Base-by-base conservation (phyloP, 2,113 vertebrate species). In the Sphyrna mokarran region DNA sequence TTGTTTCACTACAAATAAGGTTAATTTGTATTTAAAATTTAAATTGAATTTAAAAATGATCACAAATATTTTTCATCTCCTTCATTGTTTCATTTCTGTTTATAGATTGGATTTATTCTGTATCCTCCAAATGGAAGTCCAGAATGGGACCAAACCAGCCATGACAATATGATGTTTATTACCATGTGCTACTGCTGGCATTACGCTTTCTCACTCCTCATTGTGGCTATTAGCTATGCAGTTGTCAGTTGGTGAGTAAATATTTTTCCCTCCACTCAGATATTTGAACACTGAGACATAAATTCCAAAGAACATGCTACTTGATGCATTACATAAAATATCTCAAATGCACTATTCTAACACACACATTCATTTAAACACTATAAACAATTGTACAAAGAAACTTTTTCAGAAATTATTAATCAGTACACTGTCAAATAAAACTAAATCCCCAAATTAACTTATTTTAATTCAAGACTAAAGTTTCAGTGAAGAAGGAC, bases 141-240 rank as follows among this genome's bases (percentile, higher is more conserved):
- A 18, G 97, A 98, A 96, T 99, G 99, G 99, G 98, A 99, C 96
- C 96, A 97, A 95, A 96, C 3, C 0, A 98, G 99, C 96, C 98
- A 98, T 95, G 97, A 96, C 96, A 99, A 98, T 63, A 95, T 98
- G 96, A 98, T 98, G 98, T 99, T 99, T 96, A 96, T 99, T 95
- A 98, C 98, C 87, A 97, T 99, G 97, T 99, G 98, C 96, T 99
- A 98, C 96, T 98, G 99, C 96, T 99, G 98, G 99, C 99, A 99
- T 97, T 98, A 98, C 0, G 98, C 98, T 63, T 97, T 98, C 93
- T 96, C 97, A 96, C 96, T 98, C 97, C 96, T 98, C 95, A 72
- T 98, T 43, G 97, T 98, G 95, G 97, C 97, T 95, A 95, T 97
- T 95, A 97, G 98, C 97, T 98, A 98, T 96, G 97, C 97, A 96